Evolutionary conservation across 1,140 invertebrate species (phyloP).

Genomic region (Euglossa dilemma): DNA sequence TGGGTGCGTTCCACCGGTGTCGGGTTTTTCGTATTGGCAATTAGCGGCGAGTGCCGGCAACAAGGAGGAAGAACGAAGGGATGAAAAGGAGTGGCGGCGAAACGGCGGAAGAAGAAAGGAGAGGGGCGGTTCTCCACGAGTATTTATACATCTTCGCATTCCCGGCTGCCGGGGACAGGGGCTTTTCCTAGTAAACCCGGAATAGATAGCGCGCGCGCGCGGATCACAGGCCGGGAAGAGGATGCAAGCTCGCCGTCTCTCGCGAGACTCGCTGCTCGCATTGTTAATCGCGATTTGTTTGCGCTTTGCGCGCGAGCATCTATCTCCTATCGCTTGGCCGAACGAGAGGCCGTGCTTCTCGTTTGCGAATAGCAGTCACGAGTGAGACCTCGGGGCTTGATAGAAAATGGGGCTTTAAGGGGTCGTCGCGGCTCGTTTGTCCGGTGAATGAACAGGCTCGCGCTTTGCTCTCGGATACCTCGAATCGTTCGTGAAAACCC

Average conservation of each 20-base stretch:
- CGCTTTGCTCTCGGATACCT: not conserved
- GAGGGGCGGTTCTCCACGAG: conserved; percentile 43
- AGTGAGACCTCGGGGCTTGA: not conserved
- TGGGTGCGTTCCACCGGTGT: conserved; percentile 45
- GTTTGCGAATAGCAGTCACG: not conserved
- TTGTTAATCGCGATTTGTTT: conserved; percentile 48
- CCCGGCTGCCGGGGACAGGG: conserved; percentile 58
- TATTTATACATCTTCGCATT: conserved; percentile 67
- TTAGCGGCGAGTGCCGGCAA: conserved; percentile 56
- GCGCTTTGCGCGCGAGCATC: not conserved
- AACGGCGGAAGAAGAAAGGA: conserved; percentile 6
- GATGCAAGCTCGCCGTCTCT: conserved; percentile 13
- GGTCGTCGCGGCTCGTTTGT: not conserved
- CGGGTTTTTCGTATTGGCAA: conserved; percentile 67
- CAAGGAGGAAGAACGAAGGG: not conserved
- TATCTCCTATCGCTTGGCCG: conserved; percentile 7
- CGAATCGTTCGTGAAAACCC: not conserved
- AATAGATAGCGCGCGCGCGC: conserved; percentile 63
- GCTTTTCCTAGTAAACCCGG: conserved; percentile 75
- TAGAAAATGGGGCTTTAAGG: not conserved
- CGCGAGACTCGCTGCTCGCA: not conserved
- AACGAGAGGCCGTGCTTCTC: not conserved
- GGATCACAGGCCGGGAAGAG: conserved; percentile 43
- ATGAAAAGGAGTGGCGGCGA: conserved; percentile 8
- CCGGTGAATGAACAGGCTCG: not conserved